phyloP scores from a whole-genome alignment of 2,888 invertebrate species.

The Lepas anatifera region DNA sequence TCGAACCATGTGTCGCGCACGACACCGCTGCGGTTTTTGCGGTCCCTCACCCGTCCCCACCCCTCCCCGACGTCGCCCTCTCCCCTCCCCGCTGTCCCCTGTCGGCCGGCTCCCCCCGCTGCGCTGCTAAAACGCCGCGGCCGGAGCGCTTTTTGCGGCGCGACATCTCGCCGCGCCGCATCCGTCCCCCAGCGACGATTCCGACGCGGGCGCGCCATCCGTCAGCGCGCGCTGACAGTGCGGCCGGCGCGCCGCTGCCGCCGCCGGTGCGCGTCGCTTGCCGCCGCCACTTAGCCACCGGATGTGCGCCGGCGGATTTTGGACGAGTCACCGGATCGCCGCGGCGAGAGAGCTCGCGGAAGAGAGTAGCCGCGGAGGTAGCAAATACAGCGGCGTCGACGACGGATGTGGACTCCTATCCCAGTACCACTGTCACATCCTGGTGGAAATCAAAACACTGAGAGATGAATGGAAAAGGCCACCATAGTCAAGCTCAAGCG shows the following conservation, averaged over 20 bases:
- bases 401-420: too few relatives aligned
- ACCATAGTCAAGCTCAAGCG: too few relatives aligned
- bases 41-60: constrained; percentile 8
- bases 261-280: too few relatives aligned
- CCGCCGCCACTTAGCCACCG: too few relatives aligned
- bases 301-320: too few relatives aligned
- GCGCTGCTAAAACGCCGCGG: constrained; percentile 4
- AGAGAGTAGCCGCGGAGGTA: too few relatives aligned
- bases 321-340: background rate
- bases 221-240: background rate
- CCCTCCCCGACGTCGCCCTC: background rate
- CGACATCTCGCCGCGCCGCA: background rate
- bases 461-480: too few relatives aligned
- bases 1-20: background rate
- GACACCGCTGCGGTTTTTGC: background rate
- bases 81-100: background rate
- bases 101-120: background rate
- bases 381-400: too few relatives aligned
- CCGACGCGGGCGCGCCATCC: background rate
- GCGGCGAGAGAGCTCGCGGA: background rate
- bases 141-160: constrained; percentile 4
- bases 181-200: background rate
- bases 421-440: too few relatives aligned
- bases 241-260: too few relatives aligned
- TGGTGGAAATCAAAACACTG: too few relatives aligned